These are phyloP conservation scores for Drosophila ustulata DNA, from an alignment of 2,888 invertebrate species.

Conservation along the genomic window DNA sequence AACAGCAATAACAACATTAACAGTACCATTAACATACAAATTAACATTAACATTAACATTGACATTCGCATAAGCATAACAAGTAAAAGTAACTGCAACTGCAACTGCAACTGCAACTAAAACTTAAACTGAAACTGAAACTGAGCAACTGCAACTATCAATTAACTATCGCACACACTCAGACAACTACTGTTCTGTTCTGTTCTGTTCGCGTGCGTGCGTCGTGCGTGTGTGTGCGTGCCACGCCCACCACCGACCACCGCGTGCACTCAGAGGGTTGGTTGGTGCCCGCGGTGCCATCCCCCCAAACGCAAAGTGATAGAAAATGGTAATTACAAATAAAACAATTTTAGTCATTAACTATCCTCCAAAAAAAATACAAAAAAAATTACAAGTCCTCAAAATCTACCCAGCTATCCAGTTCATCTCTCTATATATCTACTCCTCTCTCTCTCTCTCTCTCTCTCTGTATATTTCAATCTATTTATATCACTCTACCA, in stretches of 20 bases:
- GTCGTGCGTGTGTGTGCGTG: slow-evolving; percentile 77
- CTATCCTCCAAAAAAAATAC: slow-evolving; percentile 35
- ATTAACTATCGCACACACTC: slow-evolving; percentile 55
- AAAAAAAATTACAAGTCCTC: slow-evolving; percentile 25
- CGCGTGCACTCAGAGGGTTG: slow-evolving; percentile 70
- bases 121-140: slow-evolving; percentile 28
- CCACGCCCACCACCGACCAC: slow-evolving; percentile 76
- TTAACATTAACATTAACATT: slow-evolving; percentile 21
- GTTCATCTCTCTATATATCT: slow-evolving; percentile 41
- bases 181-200: slow-evolving; percentile 56
- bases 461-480: slow-evolving; percentile 47
- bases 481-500: slow-evolving; percentile 39
- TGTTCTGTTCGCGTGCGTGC: slow-evolving; percentile 71
- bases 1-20: slow-evolving; percentile 26
- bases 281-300: slow-evolving; percentile 80
- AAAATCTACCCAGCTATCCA: slow-evolving; percentile 48
- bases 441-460: slow-evolving; percentile 36
- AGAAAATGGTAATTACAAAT: slow-evolving; percentile 84
- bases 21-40: slow-evolving; percentile 34
- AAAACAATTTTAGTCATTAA: slow-evolving; percentile 76
- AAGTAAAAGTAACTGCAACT: slow-evolving; percentile 19
- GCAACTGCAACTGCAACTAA: slow-evolving; percentile 26
- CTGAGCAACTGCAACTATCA: slow-evolving; percentile 28
- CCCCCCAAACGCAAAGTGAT: slow-evolving; percentile 82
- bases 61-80: slow-evolving; percentile 15